A percentile compares a stretch with the other conserved stretches of the same genome.
These are phyloP conservation scores for Camponotus vicinus DNA, from an alignment of 1,140 invertebrate genomes.

Conservation along the genomic window DNA sequence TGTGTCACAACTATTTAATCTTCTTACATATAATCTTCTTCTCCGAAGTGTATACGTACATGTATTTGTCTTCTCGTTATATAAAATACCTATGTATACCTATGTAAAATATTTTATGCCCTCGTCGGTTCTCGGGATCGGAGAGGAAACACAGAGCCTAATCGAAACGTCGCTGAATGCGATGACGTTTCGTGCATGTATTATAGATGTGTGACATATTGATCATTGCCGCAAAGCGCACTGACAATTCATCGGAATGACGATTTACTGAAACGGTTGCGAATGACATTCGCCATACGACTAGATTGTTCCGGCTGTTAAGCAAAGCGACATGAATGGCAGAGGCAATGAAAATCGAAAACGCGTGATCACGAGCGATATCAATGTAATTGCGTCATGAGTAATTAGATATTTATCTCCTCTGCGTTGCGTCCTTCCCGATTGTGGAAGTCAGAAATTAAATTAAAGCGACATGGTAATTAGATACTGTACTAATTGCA, in stretches of 20 bases:
- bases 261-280: constrained; percentile 16
- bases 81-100: too few relatives aligned
- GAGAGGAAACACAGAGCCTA: not conserved
- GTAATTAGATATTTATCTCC: constrained; percentile 47
- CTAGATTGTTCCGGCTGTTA: constrained; percentile 39
- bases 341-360: constrained; percentile 33
- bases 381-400: constrained; percentile 22
- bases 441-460: constrained; percentile 24
- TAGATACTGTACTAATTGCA: not conserved
- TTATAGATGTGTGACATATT: constrained; percentile 8
- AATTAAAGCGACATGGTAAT: constrained; percentile 45
- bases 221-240: constrained; percentile 24
- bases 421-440: constrained; percentile 1
- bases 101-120: not conserved
- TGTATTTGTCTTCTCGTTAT: too few relatives aligned
- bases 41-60: too few relatives aligned
- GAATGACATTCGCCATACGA: constrained; percentile 36
- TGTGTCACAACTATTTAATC: not conserved
- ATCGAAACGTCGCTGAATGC: not conserved
- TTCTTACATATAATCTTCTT: too few relatives aligned
- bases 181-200: not conserved
- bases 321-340: constrained; percentile 23
- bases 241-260: constrained; percentile 42
- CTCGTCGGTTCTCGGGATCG: not conserved
- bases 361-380: not conserved